phyloP scores from a whole-genome alignment of 2,888 invertebrate species.

The Lepidonotus clava region DNA sequence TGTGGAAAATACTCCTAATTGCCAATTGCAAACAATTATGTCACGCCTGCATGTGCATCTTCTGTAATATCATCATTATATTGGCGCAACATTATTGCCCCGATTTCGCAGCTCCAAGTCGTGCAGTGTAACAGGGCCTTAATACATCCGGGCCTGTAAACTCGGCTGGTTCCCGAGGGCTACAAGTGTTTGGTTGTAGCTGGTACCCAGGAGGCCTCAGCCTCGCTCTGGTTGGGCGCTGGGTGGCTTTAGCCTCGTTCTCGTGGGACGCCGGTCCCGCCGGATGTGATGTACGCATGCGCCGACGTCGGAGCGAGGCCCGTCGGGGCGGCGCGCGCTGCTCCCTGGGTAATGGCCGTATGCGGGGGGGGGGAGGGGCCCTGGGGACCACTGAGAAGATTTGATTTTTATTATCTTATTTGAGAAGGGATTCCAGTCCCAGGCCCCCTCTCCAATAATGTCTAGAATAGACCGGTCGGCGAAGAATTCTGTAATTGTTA shows the following conservation, averaged over 20 bases:
- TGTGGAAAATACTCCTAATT: too few relatives aligned
- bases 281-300: conserved; percentile 38
- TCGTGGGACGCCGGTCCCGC: neutral
- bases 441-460: neutral
- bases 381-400: neutral
- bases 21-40: too few relatives aligned
- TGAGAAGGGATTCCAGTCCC: too few relatives aligned
- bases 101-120: too few relatives aligned
- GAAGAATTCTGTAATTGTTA: neutral
- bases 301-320: neutral
- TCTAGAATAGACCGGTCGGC: neutral
- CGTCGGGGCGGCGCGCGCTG: neutral
- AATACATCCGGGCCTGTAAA: conserved; percentile 34
- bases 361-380: neutral
- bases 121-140: too few relatives aligned
- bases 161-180: conserved; percentile 21
- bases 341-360: conserved; percentile 1
- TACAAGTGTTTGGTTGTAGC: conserved; percentile 52
- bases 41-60: too few relatives aligned
- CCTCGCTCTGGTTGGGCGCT: neutral
- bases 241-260: conserved; percentile 17
- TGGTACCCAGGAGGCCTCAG: neutral
- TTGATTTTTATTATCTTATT: conserved; percentile 19
- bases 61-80: too few relatives aligned
- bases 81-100: too few relatives aligned